Evolutionary conservation across 2,888 invertebrate species (phyloP).

Genomic region (Melikaiella ostensackeni): DNA sequence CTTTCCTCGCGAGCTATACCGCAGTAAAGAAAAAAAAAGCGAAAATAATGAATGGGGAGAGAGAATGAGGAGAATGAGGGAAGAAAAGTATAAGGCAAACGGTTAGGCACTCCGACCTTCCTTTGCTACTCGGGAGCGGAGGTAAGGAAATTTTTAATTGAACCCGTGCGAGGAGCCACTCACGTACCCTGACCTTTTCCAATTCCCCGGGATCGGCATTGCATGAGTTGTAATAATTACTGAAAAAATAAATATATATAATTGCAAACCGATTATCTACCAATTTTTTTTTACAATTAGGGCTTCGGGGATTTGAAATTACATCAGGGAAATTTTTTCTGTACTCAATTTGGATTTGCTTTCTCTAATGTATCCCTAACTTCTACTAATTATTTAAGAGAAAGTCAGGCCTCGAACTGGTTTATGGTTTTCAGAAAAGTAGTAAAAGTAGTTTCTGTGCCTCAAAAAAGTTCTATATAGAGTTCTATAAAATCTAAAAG

Average conservation of each 20-base stretch:
- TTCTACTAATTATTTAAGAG: too few species aligned
- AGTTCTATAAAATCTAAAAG: too few species aligned
- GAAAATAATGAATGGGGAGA: constrained; percentile 45
- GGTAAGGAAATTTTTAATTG: constrained; percentile 55
- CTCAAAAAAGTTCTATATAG: too few species aligned
- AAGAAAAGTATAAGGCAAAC: constrained; percentile 40
- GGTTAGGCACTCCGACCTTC: constrained; percentile 52
- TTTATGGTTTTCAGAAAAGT: too few species aligned
- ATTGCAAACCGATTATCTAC: constrained; percentile 6
- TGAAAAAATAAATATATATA: constrained; percentile 28
- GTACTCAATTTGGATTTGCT: too few species aligned
- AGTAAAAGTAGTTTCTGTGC: too few species aligned
- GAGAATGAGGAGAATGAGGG: constrained; percentile 33
- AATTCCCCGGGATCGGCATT: constrained; percentile 22
- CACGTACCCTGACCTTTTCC: constrained; percentile 34
- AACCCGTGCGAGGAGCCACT: constrained; percentile 44
- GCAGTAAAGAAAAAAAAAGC: constrained; percentile 59
- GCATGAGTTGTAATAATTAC: constrained; percentile 32
- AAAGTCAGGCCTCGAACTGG: too few species aligned
- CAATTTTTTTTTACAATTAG: constrained; percentile 11
- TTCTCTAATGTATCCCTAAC: too few species aligned
- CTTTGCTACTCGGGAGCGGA: constrained; percentile 51
- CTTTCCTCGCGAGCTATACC: constrained; percentile 65
- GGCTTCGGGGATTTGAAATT: not conserved
- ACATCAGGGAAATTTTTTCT: not conserved